phyloP scores from a whole-genome alignment of 2,888 invertebrate genomes.

The Exocentrus adspersus region DNA sequence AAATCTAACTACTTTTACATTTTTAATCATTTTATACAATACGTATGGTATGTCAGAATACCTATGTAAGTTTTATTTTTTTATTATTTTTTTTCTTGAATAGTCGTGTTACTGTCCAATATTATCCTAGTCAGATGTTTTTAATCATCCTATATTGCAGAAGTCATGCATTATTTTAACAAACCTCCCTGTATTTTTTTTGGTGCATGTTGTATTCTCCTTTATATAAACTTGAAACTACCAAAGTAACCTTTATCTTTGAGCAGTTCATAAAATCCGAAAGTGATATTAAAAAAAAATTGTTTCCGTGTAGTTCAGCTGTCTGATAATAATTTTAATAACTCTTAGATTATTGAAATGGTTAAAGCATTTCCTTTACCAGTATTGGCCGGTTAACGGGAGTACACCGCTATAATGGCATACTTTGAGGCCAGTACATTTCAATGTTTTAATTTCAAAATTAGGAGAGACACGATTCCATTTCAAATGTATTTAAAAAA shows the following conservation, averaged over 20 bases:
- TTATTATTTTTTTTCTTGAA: no score
- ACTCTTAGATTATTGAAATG: constrained; percentile 20
- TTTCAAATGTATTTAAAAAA: constrained; percentile 19
- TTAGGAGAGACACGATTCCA: constrained; percentile 23
- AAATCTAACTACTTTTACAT: no score
- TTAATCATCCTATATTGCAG: no score
- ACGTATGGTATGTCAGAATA: no score
- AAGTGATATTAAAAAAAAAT: constrained; percentile 26
- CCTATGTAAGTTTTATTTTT: background rate
- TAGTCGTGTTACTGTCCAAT: no score
- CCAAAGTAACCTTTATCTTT: constrained; percentile 4
- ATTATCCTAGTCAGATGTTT: background rate
- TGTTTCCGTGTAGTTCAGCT: constrained; percentile 37
- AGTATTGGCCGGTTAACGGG: constrained; percentile 19
- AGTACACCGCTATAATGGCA: constrained; percentile 14
- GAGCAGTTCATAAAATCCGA: constrained; percentile 12
- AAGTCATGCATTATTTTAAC: no score
- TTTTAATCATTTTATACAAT: no score
- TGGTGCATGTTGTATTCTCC: constrained; percentile 9
- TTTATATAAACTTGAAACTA: constrained; percentile 3
- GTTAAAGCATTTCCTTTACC: constrained; percentile 22
- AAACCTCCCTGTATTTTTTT: constrained; percentile 1
- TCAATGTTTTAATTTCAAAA: constrained; percentile 20
- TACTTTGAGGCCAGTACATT: constrained; percentile 25
- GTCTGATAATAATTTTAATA: constrained; percentile 28